A percentile compares a stretch with the other conserved stretches of the same genome.
These are phyloP conservation scores for Ochropleura leucogaster DNA, from an alignment of 2,888 invertebrate genomes.

Conservation along the genomic window DNA sequence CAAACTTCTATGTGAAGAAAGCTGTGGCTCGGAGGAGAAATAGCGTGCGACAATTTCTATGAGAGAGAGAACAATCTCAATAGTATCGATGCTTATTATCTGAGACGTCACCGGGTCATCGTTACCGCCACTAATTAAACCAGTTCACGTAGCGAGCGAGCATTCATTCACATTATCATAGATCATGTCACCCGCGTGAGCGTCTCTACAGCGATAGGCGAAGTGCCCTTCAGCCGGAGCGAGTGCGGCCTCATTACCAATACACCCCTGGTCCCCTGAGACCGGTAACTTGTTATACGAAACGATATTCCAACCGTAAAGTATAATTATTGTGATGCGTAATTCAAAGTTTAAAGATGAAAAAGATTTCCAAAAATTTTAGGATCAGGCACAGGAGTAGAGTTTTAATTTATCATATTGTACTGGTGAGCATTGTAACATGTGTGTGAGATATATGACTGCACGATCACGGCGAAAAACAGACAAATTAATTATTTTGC, in stretches of 20 bases:
- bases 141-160: conserved; percentile 15
- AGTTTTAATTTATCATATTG: conserved; percentile 18
- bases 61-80: conserved; percentile 31
- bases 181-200: conserved; percentile 10
- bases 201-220: conserved; percentile 16
- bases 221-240: conserved; percentile 24
- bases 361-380: background rate
- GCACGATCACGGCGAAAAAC: conserved; percentile 1
- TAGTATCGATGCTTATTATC: conserved; percentile 27
- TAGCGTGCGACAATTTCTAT: conserved; percentile 21
- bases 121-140: conserved; percentile 28
- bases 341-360: background rate
- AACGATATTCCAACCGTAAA: conserved; percentile 10
- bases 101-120: conserved; percentile 35
- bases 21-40: conserved; percentile 15
- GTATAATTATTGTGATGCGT: background rate
- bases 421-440: background rate
- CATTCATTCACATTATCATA: conserved; percentile 34
- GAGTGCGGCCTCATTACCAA: conserved; percentile 29
- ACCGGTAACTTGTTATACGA: conserved; percentile 26
- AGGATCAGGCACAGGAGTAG: no score
- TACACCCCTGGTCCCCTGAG: conserved; percentile 19
- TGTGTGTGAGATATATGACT: conserved; percentile 3
- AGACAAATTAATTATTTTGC: background rate
- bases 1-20: conserved; percentile 24